Percentiles rank a stretch among this genome's conserved stretches.
Evolutionary conservation across 2,888 invertebrate species (phyloP).

Genomic region (Leptinotarsa tumamoca): DNA sequence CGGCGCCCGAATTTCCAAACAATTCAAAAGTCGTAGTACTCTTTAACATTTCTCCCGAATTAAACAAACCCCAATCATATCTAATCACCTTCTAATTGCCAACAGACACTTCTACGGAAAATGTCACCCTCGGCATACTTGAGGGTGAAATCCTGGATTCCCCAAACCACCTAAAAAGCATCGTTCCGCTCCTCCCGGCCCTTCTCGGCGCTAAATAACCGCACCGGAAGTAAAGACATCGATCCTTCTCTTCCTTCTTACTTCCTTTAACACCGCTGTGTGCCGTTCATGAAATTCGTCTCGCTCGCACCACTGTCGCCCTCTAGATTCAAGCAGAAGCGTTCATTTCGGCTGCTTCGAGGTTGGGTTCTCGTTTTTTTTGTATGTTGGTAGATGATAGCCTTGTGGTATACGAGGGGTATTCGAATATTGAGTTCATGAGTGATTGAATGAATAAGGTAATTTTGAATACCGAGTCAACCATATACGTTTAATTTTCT

Average conservation of each 20-base stretch:
- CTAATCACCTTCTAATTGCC: conserved; percentile 37
- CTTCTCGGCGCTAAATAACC: conserved; percentile 48
- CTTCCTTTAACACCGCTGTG: conserved; percentile 27
- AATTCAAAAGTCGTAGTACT: neutral
- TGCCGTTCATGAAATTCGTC: conserved; percentile 15
- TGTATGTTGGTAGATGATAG: neutral
- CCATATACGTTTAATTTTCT: too few relatives aligned
- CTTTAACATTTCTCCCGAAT: conserved; percentile 12
- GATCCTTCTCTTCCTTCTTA: conserved; percentile 52
- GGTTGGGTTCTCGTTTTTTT: neutral
- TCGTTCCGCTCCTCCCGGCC: conserved; percentile 22
- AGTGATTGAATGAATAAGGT: too few relatives aligned
- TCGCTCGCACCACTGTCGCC: conserved; percentile 24
- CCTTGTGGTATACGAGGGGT: neutral
- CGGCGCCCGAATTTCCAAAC: neutral
- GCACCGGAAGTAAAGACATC: conserved; percentile 57
- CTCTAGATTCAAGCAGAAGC: conserved; percentile 23
- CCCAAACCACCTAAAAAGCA: conserved; percentile 36
- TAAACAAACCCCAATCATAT: conserved; percentile 29
- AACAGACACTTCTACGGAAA: conserved; percentile 31
- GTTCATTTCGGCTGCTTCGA: neutral
- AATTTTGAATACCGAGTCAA: too few relatives aligned
- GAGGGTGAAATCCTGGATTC: conserved; percentile 39
- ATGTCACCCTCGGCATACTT: conserved; percentile 37
- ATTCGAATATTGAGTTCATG: too few relatives aligned